These are phyloP conservation scores for Actinostola sp. DNA, from an alignment of 92 coral and sea anemone genomes.

Conservation along the genomic window DNA sequence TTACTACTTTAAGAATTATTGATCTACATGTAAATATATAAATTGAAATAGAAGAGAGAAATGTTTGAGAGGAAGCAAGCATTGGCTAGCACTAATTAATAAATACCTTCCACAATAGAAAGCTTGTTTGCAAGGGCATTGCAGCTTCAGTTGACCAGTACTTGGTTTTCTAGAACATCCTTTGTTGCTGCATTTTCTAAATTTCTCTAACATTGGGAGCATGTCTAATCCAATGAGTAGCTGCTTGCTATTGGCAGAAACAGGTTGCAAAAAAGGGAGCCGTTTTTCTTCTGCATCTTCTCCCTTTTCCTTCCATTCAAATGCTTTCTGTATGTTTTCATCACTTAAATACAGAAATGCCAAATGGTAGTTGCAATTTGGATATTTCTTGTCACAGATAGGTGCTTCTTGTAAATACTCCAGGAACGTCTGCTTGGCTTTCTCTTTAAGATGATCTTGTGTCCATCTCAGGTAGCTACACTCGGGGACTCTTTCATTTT, in stretches of 20 bases:
- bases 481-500: constrained; percentile 8
- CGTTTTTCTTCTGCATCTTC: constrained; percentile 76
- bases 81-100: too few species aligned
- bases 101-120: constrained; percentile 63
- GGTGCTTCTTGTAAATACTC: constrained; percentile 75
- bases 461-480: constrained; percentile 13
- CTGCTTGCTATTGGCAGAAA: constrained; percentile 25
- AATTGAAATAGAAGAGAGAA: too few species aligned
- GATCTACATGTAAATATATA: too few species aligned
- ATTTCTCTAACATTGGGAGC: constrained; percentile 4
- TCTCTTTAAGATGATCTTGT: constrained; percentile 11
- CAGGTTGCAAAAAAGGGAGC: constrained; percentile 61
- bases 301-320: constrained; percentile 53
- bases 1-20: too few species aligned
- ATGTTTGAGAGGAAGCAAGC: too few species aligned
- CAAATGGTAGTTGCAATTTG: constrained; percentile 67
- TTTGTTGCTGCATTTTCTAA: constrained; percentile 47
- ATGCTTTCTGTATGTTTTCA: constrained; percentile 14
- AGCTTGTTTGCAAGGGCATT: constrained; percentile 39
- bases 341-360: constrained; percentile 28
- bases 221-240: constrained; percentile 6
- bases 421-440: constrained; percentile 21
- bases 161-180: constrained; percentile 38
- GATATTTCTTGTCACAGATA: constrained; percentile 65
- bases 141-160: constrained; percentile 11